Base-by-base conservation (phyloP, 1,140 invertebrate genomes). In the Protaetia brevitarsis region DNA sequence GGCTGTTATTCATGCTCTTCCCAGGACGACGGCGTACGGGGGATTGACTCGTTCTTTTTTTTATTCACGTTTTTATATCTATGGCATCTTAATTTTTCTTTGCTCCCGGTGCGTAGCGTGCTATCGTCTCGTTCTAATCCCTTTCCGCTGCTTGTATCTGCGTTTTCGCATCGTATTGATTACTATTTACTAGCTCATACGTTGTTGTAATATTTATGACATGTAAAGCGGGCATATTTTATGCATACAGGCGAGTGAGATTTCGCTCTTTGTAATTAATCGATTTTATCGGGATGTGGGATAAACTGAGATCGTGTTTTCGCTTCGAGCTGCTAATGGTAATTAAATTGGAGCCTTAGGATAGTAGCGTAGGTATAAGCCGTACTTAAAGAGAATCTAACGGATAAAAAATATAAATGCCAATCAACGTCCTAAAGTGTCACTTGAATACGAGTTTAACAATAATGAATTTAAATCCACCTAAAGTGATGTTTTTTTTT, bases 231-330 rank as follows among this genome's bases (percentile, higher is more conserved):
- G 41, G 21, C 26, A 51, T 51, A 51, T 51, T 51, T 51, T 51
- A 51, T 51, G 41, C 41, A 51, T 51, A 51, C 41, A 19, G 26
- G 41, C 26, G 41, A 51, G 41, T 51, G 41, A 51, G 41, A 51
- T 51, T 23, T 16, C 41, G 41, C 26, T 19, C 41, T 21, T 51
- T 51, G 13, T 51, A 51, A 51, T 51, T 51, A 51, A 51, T 51
- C 41, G 41, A 51, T 51, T 51, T 51, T 51, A 51, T 51, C 41
- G 16, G 41, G 2, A 5, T 8, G 41, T 10, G 11, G 11, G 19
- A 8, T 26, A 51, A 8, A 11, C 19, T 51, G 19, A 51, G 41
- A 51, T 51, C 41, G 19, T 51, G 41, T 51, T 51, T 19, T 51
- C 41, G 13, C 16, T 7, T 16, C 41, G 19, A 51, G 41, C 21